phyloP scores from a whole-genome alignment of 2,797 vertebrate genomes.

The Phyllotis vaccarum region DNA sequence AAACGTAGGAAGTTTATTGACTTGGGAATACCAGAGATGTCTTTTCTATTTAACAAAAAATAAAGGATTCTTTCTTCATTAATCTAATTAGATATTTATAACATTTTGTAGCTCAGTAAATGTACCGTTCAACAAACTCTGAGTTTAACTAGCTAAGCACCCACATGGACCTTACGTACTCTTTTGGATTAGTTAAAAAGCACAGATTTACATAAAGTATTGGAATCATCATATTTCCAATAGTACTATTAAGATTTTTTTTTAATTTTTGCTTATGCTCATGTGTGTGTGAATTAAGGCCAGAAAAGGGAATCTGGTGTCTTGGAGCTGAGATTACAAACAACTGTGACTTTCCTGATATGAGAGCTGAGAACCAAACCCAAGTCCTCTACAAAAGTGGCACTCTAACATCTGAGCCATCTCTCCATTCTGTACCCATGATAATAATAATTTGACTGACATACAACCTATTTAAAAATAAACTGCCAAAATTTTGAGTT shows the following conservation, averaged over 20 bases:
- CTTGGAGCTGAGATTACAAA: neutral
- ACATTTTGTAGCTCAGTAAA: neutral
- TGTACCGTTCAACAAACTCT: neutral
- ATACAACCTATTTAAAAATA: neutral
- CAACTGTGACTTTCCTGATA: neutral
- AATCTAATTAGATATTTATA: neutral
- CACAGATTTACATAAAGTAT: neutral
- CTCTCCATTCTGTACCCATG: neutral
- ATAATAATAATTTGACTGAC: neutral
- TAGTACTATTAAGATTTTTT: neutral
- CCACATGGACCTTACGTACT: neutral
- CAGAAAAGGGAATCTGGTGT: neutral
- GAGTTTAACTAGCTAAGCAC: neutral
- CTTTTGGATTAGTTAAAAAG: neutral
- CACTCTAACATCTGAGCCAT: neutral
- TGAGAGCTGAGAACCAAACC: neutral
- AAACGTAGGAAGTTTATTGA: neutral
- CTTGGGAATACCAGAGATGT: neutral
- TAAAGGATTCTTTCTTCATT: neutral
- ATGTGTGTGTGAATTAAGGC: neutral
- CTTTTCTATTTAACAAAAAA: neutral
- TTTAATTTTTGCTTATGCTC: neutral
- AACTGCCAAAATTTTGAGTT: neutral
- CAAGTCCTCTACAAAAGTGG: neutral
- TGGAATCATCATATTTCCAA: neutral